phyloP scores from a whole-genome alignment of 2,113 vertebrate genomes.

The Shinisaurus crocodilurus region DNA sequence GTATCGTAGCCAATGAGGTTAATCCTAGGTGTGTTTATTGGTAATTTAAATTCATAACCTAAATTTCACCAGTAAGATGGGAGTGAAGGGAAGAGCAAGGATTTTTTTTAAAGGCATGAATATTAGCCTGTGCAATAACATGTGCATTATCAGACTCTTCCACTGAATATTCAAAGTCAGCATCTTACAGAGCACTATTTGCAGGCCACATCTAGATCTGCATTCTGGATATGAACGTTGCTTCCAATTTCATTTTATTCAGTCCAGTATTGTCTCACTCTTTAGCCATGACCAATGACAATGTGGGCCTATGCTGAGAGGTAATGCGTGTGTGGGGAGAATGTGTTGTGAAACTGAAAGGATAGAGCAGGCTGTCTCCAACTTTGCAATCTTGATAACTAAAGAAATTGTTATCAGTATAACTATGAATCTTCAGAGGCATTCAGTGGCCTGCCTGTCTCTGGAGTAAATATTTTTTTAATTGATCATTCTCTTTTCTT shows the following conservation, averaged over 20 bases:
- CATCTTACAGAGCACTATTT: neutral
- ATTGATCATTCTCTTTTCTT: slow-evolving; percentile 33
- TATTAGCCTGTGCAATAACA: neutral
- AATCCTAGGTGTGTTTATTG: slow-evolving; percentile 87
- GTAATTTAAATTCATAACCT: slow-evolving; percentile 64
- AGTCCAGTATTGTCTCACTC: neutral
- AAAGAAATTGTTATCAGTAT: neutral
- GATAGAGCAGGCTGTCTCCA: neutral
- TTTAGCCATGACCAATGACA: neutral
- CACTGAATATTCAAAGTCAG: neutral
- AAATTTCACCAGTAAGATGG: neutral
- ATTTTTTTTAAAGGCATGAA: too few relatives aligned
- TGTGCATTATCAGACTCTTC: neutral
- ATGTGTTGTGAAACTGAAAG: neutral
- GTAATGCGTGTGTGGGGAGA: neutral
- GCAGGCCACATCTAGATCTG: neutral
- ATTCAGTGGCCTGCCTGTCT: neutral
- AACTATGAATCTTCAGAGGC: neutral
- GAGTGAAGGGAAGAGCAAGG: neutral
- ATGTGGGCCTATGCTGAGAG: neutral
- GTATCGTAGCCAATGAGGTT: slow-evolving; percentile 87
- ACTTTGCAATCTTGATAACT: neutral
- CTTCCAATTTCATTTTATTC: neutral
- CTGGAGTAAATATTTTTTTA: slow-evolving; percentile 35
- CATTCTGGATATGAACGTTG: neutral